phyloP scores from a whole-genome alignment of 35 echinoderm and acorn worm genomes.

The Ptychodera flava region DNA sequence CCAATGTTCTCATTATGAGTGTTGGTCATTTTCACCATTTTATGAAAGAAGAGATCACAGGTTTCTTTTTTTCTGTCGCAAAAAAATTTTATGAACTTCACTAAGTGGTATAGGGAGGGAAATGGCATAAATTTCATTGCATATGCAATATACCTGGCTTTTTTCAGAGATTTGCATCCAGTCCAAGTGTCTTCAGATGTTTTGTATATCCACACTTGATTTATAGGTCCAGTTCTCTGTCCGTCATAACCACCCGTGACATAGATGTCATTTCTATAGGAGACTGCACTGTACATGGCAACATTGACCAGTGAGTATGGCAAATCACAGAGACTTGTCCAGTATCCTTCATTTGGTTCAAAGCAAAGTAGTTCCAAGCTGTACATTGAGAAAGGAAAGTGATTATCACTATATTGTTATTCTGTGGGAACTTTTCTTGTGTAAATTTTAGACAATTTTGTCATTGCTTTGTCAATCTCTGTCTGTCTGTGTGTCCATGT shows the following conservation, averaged over 20 bases:
- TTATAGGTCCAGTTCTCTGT: slow-evolving; percentile 2
- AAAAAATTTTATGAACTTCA: too few relatives aligned
- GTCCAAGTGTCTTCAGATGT: slow-evolving; percentile 46
- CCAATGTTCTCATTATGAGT: too few relatives aligned
- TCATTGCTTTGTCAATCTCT: slow-evolving; percentile 18
- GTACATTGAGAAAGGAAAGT: neutral
- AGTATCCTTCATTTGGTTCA: slow-evolving; percentile 20
- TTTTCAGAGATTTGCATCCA: neutral
- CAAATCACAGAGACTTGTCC: slow-evolving; percentile 39
- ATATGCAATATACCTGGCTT: neutral
- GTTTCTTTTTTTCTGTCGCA: too few relatives aligned
- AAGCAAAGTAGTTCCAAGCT: slow-evolving; percentile 35
- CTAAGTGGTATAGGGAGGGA: too few relatives aligned
- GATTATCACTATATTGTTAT: neutral
- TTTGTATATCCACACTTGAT: slow-evolving; percentile 32
- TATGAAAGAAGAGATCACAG: too few relatives aligned
- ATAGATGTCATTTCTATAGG: slow-evolving; percentile 52
- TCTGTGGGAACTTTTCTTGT: too few relatives aligned
- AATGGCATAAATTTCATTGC: too few relatives aligned
- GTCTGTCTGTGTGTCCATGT: neutral
- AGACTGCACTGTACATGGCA: slow-evolving; percentile 52
- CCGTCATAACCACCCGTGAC: slow-evolving; percentile 60
- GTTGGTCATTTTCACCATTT: too few relatives aligned
- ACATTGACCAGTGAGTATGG: slow-evolving; percentile 31
- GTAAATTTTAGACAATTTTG: too few relatives aligned